Evolutionary conservation across 2,888 invertebrate genomes (phyloP).

Genomic region (Melieria picta): DNA sequence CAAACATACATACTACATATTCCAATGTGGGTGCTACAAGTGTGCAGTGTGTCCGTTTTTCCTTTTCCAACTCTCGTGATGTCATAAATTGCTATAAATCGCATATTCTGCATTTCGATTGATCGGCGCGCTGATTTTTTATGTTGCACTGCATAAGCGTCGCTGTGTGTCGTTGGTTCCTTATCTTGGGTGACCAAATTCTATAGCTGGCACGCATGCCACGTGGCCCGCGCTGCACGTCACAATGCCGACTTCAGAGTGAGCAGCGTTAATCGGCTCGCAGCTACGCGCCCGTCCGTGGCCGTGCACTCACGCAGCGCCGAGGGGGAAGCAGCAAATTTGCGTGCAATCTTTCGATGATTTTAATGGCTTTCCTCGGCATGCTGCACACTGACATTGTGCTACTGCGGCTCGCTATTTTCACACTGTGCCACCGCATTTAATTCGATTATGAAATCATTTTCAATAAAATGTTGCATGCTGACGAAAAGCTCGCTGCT

Average conservation of each 20-base stretch:
- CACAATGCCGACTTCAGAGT: slow-evolving; percentile 15
- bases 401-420: slow-evolving; percentile 7
- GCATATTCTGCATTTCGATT: too few relatives aligned
- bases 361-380: slow-evolving; percentile 52
- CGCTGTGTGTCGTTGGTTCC: slow-evolving; percentile 50
- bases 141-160: too few relatives aligned
- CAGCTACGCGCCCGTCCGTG: too few relatives aligned
- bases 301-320: not conserved
- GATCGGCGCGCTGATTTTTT: too few relatives aligned
- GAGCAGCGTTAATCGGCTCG: slow-evolving; percentile 30
- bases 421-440: slow-evolving; percentile 44
- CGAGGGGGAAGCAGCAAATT: slow-evolving; percentile 50
- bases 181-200: slow-evolving; percentile 65
- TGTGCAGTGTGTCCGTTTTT: too few relatives aligned
- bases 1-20: too few relatives aligned
- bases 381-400: slow-evolving; percentile 22
- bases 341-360: slow-evolving; percentile 51
- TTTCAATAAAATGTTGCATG: slow-evolving; percentile 12
- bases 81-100: too few relatives aligned
- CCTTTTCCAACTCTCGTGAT: too few relatives aligned
- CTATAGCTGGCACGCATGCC: slow-evolving; percentile 62
- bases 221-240: slow-evolving; percentile 33
- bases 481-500: too few relatives aligned
- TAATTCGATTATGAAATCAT: slow-evolving; percentile 57
- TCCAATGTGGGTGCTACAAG: too few relatives aligned